Base-by-base conservation (phyloP, 2,113 vertebrate species). In the Probosciger aterrimus region DNA sequence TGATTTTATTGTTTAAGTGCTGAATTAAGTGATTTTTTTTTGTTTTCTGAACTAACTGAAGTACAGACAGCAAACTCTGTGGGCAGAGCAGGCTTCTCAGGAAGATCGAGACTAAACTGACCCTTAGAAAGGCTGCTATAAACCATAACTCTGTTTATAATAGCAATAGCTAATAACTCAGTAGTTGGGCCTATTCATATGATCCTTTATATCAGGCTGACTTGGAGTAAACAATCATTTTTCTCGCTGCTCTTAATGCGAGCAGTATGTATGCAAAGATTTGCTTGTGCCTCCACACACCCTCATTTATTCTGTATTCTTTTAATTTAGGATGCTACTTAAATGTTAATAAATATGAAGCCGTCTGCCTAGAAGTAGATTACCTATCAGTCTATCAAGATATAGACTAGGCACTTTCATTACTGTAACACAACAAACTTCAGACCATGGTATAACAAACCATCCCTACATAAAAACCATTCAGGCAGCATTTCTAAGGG, bases 61-160 rank as follows among this genome's bases (percentile, higher is more conserved):
- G 47, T 44, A n/a, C 35, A 86, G 76, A 35, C 20, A 81, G 64
- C 55, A 92, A 92, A 30, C 11, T 74, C 67, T n/a, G 37, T 11
- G 46, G 85, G 59, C 88, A 89, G 78, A 30, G 35, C n/a, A 50
- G 47, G 41, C 75, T 81, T 41, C 71, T 86, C 71, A 19, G 53
- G 53, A 83, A 83, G 64, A 95, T 59, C 53, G 71, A 94, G 80
- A 77, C 88, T 70, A 78, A 95, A 94, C 55, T 74, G 76, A 86
- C 82, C 67, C 91, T 74, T 41, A 67, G 80, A 81, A 67, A 95
- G 47, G 80, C 86, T 53, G 46, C 82, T 90, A 47, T 30, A 88
- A 86, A 63, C 53, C 43, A 35, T n/a, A 59, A 15, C 27, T 92
- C 60, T 93, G 71, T 69, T 93, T 94, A 65, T n/a, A 86, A 84